Evolutionary conservation across 2,797 vertebrate genomes (phyloP).

Genomic region (Manis crassicaudata): DNA sequence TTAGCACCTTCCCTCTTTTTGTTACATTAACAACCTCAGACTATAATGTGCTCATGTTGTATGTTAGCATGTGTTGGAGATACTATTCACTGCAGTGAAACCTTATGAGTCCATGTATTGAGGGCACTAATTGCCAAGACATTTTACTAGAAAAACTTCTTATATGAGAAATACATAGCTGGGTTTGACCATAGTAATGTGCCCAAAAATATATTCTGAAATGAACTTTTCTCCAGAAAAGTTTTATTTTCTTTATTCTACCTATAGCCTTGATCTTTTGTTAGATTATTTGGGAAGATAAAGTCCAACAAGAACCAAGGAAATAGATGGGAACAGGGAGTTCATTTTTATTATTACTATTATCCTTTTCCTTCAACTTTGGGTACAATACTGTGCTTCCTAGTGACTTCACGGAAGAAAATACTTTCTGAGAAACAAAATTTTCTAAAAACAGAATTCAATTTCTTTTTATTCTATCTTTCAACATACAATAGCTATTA

Average conservation of each 20-base stretch:
- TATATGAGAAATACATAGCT: not conserved
- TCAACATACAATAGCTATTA: not conserved
- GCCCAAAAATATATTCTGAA: not conserved
- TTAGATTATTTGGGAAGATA: not conserved
- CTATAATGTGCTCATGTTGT: not conserved
- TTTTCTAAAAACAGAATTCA: constrained; percentile 45
- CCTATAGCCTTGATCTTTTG: not conserved
- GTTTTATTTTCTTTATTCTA: not conserved
- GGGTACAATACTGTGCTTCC: not conserved
- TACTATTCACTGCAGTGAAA: not conserved
- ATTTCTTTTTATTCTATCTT: constrained; percentile 37
- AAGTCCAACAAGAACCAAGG: not conserved
- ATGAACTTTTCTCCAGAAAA: not conserved
- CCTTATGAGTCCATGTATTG: not conserved
- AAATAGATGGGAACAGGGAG: not conserved
- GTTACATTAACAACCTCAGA: not conserved
- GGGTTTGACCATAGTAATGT: not conserved
- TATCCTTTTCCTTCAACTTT: not conserved
- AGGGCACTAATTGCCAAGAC: not conserved
- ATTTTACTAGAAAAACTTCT: not conserved
- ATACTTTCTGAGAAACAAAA: not conserved
- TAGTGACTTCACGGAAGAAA: constrained; percentile 34
- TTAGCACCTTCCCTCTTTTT: not conserved
- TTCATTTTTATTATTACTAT: not conserved
- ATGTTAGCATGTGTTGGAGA: not conserved